These are phyloP conservation scores for Orthosia gothica DNA, from an alignment of 2,888 invertebrate genomes.

Conservation along the genomic window DNA sequence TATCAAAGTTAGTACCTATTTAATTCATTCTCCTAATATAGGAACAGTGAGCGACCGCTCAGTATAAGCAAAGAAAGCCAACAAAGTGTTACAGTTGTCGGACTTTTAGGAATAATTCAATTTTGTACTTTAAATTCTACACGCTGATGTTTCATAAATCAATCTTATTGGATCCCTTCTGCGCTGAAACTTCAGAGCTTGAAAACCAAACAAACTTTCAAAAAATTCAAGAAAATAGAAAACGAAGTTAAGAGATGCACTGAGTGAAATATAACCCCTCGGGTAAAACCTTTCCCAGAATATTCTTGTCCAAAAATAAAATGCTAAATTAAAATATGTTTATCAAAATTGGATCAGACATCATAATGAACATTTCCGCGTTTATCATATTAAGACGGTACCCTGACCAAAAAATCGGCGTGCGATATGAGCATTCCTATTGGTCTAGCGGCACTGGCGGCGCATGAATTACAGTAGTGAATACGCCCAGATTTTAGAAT, in stretches of 20 bases:
- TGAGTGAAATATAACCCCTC: not conserved
- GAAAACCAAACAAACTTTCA: slow-evolving; percentile 25
- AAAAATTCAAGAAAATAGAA: slow-evolving; percentile 29
- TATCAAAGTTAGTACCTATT: slow-evolving; percentile 22
- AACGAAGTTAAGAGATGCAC: slow-evolving; percentile 22
- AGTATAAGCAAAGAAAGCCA: not conserved
- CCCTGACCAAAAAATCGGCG: too few relatives aligned
- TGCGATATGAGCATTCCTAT: too few relatives aligned
- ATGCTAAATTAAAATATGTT: slow-evolving; percentile 10
- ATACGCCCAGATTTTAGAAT: too few relatives aligned
- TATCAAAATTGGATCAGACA: slow-evolving; percentile 41
- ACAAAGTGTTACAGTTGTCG: too few relatives aligned
- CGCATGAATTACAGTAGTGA: too few relatives aligned
- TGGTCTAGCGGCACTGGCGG: too few relatives aligned
- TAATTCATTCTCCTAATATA: slow-evolving; percentile 23
- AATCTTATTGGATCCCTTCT: too few relatives aligned
- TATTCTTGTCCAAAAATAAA: slow-evolving; percentile 2
- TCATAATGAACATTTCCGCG: slow-evolving; percentile 53
- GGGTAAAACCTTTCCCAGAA: not conserved
- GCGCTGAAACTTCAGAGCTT: too few relatives aligned
- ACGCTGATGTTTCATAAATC: too few relatives aligned
- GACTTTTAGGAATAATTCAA: too few relatives aligned
- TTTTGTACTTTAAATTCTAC: too few relatives aligned
- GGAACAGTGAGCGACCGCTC: slow-evolving; percentile 5
- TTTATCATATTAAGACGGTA: slow-evolving; percentile 61